A percentile compares a stretch with the other conserved stretches of the same genome.
Conservation (phyloP, 53 echinoderm and acorn worm genomes). For the Patiria pectinifera region DNA sequence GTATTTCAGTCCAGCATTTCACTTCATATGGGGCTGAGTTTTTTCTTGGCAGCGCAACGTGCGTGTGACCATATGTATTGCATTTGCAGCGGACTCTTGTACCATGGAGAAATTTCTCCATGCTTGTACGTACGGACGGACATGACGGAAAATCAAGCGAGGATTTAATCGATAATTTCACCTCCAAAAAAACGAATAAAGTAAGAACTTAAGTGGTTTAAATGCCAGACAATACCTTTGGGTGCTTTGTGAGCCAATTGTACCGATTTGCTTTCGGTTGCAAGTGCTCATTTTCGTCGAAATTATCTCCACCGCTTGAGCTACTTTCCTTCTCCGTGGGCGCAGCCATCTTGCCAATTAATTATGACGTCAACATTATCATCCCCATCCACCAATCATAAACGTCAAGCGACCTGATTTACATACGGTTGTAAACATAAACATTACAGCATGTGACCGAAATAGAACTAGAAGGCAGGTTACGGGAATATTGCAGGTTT, state of each 20-base stretch:
- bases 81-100: too few relatives aligned
- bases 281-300: slow-evolving; percentile 9
- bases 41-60: too few relatives aligned
- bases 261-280: slow-evolving; percentile 60
- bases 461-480: slow-evolving; percentile 55
- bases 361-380: not conserved
- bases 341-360: slow-evolving; percentile 63
- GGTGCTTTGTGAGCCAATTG: slow-evolving; percentile 85
- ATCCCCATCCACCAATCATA: slow-evolving; percentile 53
- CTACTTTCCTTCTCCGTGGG: not conserved
- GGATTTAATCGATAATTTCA: not conserved
- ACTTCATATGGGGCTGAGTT: too few relatives aligned
- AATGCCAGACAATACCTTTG: slow-evolving; percentile 60
- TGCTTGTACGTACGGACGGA: too few relatives aligned
- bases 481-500: not conserved
- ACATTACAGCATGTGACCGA: slow-evolving; percentile 54
- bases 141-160: too few relatives aligned
- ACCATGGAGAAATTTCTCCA: too few relatives aligned
- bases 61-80: too few relatives aligned
- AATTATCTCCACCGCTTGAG: not conserved
- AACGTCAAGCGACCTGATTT: slow-evolving; percentile 42
- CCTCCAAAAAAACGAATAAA: not conserved
- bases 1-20: too few relatives aligned
- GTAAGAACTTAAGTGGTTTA: not conserved
- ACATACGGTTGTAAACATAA: slow-evolving; percentile 63